phyloP scores from a whole-genome alignment of 2,797 vertebrate genomes.

The Sebastolobus altivelis region DNA sequence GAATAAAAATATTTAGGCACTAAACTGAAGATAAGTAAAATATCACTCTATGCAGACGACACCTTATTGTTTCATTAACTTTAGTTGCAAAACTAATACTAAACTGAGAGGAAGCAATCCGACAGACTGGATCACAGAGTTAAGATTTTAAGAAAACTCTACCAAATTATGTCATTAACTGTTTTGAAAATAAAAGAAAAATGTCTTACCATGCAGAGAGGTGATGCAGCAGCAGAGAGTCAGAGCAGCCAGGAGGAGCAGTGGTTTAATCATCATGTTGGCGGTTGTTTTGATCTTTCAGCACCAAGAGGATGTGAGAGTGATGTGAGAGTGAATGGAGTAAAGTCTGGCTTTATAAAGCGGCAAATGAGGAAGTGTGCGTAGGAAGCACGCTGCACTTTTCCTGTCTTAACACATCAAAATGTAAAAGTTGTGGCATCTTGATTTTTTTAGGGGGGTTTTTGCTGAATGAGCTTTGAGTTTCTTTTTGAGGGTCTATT shows the following conservation, averaged over 20 bases:
- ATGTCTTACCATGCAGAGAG: conserved; percentile 46
- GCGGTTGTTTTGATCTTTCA: conserved; percentile 25
- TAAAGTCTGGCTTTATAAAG: conserved; percentile 47
- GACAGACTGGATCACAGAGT: neutral
- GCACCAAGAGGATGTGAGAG: conserved; percentile 33
- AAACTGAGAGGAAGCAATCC: neutral
- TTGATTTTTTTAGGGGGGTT: neutral
- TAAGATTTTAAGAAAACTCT: neutral
- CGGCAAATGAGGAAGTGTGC: conserved; percentile 38
- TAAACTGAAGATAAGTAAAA: neutral
- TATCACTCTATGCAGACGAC: neutral
- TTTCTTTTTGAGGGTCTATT: neutral
- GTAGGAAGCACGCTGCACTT: neutral
- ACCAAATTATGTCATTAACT: neutral
- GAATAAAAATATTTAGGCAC: neutral
- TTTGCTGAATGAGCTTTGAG: conserved; percentile 13
- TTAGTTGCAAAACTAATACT: neutral
- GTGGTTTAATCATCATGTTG: conserved; percentile 42
- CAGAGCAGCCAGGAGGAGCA: conserved; percentile 52
- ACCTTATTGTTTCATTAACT: neutral
- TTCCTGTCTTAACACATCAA: neutral
- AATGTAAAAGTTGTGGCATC: neutral
- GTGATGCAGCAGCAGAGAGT: conserved; percentile 60
- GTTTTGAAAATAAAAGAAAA: neutral
- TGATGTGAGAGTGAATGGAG: conserved; percentile 26